Conservation (phyloP, 2,888 invertebrate species). For the Lithophane ornitopus region DNA sequence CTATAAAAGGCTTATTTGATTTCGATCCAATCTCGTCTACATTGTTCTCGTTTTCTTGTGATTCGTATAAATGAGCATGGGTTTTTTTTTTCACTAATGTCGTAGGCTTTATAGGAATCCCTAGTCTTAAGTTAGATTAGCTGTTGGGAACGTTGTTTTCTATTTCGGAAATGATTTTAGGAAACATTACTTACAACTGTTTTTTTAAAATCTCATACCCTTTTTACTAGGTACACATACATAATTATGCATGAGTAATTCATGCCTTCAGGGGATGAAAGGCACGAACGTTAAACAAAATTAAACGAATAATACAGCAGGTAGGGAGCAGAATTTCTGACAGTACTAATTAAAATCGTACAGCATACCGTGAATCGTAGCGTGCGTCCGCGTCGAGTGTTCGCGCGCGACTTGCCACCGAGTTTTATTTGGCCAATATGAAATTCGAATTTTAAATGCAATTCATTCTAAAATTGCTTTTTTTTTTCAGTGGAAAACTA, state of each 20-base stretch:
- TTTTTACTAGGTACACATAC: neutral
- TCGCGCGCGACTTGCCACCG: constrained; percentile 44
- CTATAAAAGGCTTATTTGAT: constrained; percentile 68
- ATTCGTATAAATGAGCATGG: constrained; percentile 49
- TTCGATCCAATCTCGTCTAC: constrained; percentile 62
- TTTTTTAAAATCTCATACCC: neutral
- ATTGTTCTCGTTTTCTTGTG: constrained; percentile 57
- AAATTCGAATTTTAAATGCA: constrained; percentile 49
- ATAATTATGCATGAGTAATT: no score
- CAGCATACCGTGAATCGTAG: constrained; percentile 63
- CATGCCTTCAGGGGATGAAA: constrained; percentile 11
- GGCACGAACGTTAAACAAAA: constrained; percentile 33
- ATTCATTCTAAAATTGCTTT: constrained; percentile 28
- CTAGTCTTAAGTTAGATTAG: constrained; percentile 7
- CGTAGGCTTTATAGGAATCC: neutral
- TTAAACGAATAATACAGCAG: constrained; percentile 45
- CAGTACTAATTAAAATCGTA: constrained; percentile 67
- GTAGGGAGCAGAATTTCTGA: constrained; percentile 42
- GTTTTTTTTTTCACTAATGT: constrained; percentile 37
- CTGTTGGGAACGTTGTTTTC: neutral
- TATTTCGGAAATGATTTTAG: neutral
- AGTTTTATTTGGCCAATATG: constrained; percentile 52
- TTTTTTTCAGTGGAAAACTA: constrained; percentile 5
- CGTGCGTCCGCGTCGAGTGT: constrained; percentile 35
- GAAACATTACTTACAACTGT: no score